Evolutionary conservation across 2,888 invertebrate species (phyloP).

Genomic region (Zonitis immaculata): DNA sequence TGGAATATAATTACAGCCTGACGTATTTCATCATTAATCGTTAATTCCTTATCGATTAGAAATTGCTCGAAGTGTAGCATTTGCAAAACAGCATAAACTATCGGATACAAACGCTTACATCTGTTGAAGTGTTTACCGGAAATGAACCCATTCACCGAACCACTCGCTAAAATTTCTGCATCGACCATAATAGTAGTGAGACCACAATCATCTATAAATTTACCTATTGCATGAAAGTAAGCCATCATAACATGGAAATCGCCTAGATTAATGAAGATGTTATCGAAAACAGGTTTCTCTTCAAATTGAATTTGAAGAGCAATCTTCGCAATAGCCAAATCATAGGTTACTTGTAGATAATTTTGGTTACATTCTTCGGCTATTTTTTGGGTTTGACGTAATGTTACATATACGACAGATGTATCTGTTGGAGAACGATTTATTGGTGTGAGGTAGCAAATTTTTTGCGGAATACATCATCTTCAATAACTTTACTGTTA

Average conservation of each 20-base stretch:
- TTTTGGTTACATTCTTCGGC: slow-evolving; percentile 24
- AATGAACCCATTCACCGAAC: background rate
- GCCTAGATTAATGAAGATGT: background rate
- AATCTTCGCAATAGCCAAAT: slow-evolving; percentile 29
- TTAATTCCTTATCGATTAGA: background rate
- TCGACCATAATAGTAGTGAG: slow-evolving; percentile 12
- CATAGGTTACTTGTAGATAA: slow-evolving; percentile 33
- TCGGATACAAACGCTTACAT: background rate
- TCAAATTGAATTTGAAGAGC: slow-evolving; percentile 27
- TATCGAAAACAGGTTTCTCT: slow-evolving; percentile 22
- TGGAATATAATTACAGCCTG: too few species aligned
- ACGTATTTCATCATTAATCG: too few species aligned
- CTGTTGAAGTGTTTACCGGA: background rate
- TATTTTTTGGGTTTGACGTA: slow-evolving; percentile 26
- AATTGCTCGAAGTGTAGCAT: background rate
- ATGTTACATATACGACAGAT: slow-evolving; percentile 29
- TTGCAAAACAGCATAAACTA: background rate
- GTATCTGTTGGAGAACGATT: slow-evolving; percentile 33
- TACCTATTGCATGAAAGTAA: slow-evolving; percentile 2
- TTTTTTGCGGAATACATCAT: slow-evolving; percentile 25
- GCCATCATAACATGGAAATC: slow-evolving; percentile 1
- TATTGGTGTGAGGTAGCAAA: slow-evolving; percentile 33
- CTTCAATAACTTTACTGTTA: slow-evolving; percentile 25
- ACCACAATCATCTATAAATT: background rate
- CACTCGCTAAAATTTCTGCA: background rate